A percentile compares a stretch with the other conserved stretches of the same genome.
Evolutionary conservation across 2,888 invertebrate species (phyloP).

Genomic region (Muschampia plurimacula): DNA sequence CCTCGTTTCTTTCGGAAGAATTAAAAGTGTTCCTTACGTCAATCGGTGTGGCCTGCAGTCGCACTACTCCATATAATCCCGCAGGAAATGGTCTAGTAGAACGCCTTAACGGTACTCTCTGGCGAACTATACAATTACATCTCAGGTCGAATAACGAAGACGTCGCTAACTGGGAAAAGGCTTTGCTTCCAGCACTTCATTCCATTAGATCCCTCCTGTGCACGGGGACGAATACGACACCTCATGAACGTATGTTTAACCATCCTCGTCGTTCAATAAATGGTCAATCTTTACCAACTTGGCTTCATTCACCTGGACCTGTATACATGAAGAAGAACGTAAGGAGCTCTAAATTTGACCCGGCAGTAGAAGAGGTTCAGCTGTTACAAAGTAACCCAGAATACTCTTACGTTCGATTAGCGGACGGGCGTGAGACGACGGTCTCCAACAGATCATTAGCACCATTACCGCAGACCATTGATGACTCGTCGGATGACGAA

Average conservation of each 20-base stretch:
- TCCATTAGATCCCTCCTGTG: slow-evolving; percentile 5
- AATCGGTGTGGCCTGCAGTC: background rate
- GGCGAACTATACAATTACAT: background rate
- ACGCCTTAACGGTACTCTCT: slow-evolving; percentile 1
- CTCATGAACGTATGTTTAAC: slow-evolving; percentile 5
- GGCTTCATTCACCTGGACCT: slow-evolving; percentile 5
- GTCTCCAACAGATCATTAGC: slow-evolving; percentile 6
- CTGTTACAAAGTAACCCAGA: slow-evolving; percentile 7
- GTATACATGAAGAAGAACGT: background rate
- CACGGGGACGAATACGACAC: slow-evolving; percentile 3
- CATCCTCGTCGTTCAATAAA: slow-evolving; percentile 6
- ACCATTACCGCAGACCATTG: slow-evolving; percentile 3
- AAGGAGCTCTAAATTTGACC: background rate
- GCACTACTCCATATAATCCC: slow-evolving; percentile 7
- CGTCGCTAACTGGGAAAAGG: background rate
- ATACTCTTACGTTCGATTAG: slow-evolving; percentile 8
- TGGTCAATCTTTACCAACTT: slow-evolving; percentile 6
- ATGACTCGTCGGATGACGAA: background rate
- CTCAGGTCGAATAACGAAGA: background rate
- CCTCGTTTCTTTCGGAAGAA: slow-evolving; percentile 6
- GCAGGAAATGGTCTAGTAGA: slow-evolving; percentile 10
- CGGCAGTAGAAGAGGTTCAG: background rate
- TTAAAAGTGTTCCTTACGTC: slow-evolving; percentile 4
- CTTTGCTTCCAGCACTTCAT: background rate
- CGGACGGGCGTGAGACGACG: background rate